These are phyloP conservation scores for Miichthys miiuy DNA, from an alignment of 2,797 vertebrate genomes.

Conservation along the genomic window DNA sequence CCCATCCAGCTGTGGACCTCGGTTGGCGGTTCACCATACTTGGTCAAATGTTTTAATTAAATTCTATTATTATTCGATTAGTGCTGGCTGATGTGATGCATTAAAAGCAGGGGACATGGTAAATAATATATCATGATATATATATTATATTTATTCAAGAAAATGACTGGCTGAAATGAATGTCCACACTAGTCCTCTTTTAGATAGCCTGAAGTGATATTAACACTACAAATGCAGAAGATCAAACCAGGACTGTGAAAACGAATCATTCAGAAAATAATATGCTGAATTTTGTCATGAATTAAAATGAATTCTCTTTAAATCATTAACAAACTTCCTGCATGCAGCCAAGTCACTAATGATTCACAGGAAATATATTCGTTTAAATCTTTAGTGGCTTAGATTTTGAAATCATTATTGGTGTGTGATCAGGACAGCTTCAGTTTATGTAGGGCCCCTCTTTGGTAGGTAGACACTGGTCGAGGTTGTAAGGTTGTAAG, in stretches of 20 bases:
- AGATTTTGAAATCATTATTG: too few species aligned
- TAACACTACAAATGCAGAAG: background rate
- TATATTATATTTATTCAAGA: background rate
- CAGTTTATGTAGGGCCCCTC: background rate
- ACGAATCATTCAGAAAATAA: too few species aligned
- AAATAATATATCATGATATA: too few species aligned
- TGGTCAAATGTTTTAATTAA: background rate
- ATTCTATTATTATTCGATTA: background rate
- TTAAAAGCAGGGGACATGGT: background rate
- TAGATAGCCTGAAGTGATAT: background rate
- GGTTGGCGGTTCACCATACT: too few species aligned
- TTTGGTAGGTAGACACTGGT: background rate
- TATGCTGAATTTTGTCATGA: background rate
- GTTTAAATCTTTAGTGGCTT: too few species aligned
- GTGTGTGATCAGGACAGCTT: too few species aligned
- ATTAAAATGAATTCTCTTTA: too few species aligned
- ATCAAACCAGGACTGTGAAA: background rate
- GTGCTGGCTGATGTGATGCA: too few species aligned
- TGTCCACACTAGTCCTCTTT: background rate
- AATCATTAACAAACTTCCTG: too few species aligned
- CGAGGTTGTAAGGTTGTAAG: too few species aligned
- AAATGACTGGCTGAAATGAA: background rate
- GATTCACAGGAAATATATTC: too few species aligned
- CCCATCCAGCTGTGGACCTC: background rate
- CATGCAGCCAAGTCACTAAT: background rate